Evolutionary conservation across 1,140 invertebrate species (phyloP).

Genomic region (Drosophila sucinea): DNA sequence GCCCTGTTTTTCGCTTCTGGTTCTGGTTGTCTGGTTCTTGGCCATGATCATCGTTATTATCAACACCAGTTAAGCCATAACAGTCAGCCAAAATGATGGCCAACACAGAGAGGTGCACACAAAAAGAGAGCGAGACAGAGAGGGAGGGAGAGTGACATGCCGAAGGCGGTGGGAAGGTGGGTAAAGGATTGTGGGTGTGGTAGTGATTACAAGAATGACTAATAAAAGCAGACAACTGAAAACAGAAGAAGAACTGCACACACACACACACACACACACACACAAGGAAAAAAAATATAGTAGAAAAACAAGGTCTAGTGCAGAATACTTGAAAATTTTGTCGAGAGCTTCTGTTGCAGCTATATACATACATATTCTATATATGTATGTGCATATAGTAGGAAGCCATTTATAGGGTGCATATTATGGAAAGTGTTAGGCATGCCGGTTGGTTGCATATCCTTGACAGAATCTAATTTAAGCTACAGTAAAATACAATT

Average conservation of each 20-base stretch:
- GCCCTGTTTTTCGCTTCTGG: not conserved
- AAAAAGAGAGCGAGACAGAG: not conserved
- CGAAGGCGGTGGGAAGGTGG: not conserved
- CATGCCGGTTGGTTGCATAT: not conserved
- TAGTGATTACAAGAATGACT: conserved; percentile 74
- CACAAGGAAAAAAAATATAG: conserved; percentile 1
- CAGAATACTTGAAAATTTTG: conserved; percentile 38
- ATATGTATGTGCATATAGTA: conserved; percentile 2
- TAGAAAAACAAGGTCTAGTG: conserved; percentile 64
- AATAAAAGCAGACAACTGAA: conserved; percentile 74
- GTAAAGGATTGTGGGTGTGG: conserved; percentile 27
- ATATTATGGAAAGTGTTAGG: not conserved
- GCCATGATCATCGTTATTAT: conserved; percentile 73
- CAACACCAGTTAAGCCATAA: conserved; percentile 75
- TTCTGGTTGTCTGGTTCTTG: conserved; percentile 6
- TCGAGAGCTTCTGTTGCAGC: conserved; percentile 16
- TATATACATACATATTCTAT: not conserved
- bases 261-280: conserved; percentile 24
- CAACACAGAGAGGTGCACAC: not conserved
- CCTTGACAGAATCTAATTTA: not conserved
- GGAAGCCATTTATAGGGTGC: not conserved
- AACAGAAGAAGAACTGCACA: conserved; percentile 35
- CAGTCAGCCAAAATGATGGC: conserved; percentile 24
- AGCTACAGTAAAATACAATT: no score
- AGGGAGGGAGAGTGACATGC: not conserved